Evolutionary conservation across 2,113 vertebrate species (phyloP).

Genomic region (Mobula hypostoma): DNA sequence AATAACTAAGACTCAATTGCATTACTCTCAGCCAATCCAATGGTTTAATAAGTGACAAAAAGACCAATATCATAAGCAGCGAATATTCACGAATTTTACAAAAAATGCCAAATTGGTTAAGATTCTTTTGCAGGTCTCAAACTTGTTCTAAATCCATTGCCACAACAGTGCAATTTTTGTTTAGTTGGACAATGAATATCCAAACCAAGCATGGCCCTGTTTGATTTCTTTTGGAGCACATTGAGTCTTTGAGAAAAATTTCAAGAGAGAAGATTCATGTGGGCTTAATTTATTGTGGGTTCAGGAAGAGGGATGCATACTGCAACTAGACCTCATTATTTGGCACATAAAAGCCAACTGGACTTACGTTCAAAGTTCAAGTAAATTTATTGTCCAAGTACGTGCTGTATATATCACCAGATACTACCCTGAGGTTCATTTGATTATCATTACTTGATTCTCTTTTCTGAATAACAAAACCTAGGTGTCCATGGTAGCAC

Average conservation of each 20-base stretch:
- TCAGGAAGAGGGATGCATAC: not conserved
- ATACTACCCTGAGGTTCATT: too few relatives aligned
- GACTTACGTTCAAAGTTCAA: too few relatives aligned
- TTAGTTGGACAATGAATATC: not conserved
- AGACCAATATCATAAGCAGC: not conserved
- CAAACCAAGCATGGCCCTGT: not conserved
- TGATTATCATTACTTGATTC: too few relatives aligned
- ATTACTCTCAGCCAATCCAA: not conserved
- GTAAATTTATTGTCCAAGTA: too few relatives aligned
- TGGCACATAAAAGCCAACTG: too few relatives aligned
- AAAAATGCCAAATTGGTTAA: not conserved
- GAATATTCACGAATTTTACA: not conserved
- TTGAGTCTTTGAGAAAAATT: not conserved
- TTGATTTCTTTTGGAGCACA: not conserved
- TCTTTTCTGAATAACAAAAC: not conserved
- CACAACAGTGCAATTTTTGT: not conserved
- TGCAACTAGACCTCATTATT: not conserved
- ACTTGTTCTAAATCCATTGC: not conserved
- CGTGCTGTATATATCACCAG: too few relatives aligned
- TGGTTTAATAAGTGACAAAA: not conserved
- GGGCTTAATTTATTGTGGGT: not conserved
- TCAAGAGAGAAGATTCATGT: not conserved
- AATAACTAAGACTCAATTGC: not conserved
- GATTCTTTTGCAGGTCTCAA: not conserved
- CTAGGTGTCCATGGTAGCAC: too few relatives aligned